Evolutionary conservation across 2,888 invertebrate genomes (phyloP).

Genomic region (Agrochola lychnidis): DNA sequence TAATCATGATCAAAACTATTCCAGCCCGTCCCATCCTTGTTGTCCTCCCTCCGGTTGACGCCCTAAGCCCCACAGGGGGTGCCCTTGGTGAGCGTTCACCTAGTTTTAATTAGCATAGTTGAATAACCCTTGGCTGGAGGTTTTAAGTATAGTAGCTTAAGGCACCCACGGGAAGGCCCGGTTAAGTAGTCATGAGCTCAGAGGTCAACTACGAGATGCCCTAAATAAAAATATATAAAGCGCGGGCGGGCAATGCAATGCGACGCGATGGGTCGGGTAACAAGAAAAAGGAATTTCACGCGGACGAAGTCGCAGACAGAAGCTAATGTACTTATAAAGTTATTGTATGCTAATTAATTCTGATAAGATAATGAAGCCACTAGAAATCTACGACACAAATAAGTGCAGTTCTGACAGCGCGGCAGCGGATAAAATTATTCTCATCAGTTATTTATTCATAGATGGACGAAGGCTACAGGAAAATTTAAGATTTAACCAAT

Average conservation of each 20-base stretch:
- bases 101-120: too few relatives aligned
- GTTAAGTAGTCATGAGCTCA: too few relatives aligned
- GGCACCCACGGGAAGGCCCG: too few relatives aligned
- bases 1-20: too few relatives aligned
- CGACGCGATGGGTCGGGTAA: not conserved
- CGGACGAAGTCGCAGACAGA: not conserved
- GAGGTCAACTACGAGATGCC: too few relatives aligned
- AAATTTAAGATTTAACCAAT: constrained; percentile 16
- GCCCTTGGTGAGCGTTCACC: too few relatives aligned
- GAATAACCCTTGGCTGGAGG: too few relatives aligned
- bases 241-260: not conserved
- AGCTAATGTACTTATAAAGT: not conserved
- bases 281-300: not conserved
- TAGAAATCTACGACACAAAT: constrained; percentile 9
- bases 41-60: too few relatives aligned
- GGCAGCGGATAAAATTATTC: not conserved
- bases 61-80: too few relatives aligned
- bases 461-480: constrained; percentile 14
- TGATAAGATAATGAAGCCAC: constrained; percentile 24
- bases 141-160: too few relatives aligned
- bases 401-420: not conserved
- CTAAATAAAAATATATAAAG: too few relatives aligned
- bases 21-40: too few relatives aligned
- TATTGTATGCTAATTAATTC: constrained; percentile 26
- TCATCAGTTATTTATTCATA: constrained; percentile 14